phyloP scores from a whole-genome alignment of 1,140 invertebrate species.

The Caerostris extrusa region DNA sequence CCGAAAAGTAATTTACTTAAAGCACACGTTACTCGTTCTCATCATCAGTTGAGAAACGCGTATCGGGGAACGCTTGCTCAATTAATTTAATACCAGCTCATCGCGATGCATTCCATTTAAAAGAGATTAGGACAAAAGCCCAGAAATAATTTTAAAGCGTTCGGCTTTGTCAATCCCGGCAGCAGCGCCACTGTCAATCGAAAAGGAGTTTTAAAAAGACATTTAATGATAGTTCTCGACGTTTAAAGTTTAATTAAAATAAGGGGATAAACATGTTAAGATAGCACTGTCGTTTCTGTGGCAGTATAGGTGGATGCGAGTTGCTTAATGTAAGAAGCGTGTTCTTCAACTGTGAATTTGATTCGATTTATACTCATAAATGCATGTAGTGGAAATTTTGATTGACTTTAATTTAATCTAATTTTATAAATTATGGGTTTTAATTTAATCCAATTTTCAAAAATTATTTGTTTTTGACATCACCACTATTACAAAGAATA shows the following conservation, averaged over 20 bases:
- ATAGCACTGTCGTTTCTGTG: background rate
- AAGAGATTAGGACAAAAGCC: conserved; percentile 49
- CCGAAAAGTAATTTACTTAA: conserved; percentile 40
- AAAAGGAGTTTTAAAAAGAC: conserved; percentile 13
- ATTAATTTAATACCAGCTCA: conserved; percentile 47
- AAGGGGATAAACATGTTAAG: background rate
- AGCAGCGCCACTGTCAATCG: background rate
- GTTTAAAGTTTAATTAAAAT: conserved; percentile 46
- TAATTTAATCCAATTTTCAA: no score
- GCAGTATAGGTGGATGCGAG: background rate
- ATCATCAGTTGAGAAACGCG: background rate
- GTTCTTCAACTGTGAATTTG: background rate
- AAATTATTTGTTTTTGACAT: no score
- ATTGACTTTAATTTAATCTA: no score
- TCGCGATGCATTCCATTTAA: conserved; percentile 20
- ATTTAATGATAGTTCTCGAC: background rate
- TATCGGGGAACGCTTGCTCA: conserved; percentile 21
- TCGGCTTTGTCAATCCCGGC: background rate
- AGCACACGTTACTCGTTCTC: conserved; percentile 5
- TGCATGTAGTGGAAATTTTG: no score
- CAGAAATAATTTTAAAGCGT: conserved; percentile 7
- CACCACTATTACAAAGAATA: no score
- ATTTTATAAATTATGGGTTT: no score
- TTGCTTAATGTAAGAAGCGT: background rate
- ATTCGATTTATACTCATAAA: no score